Evolutionary conservation across 2,888 invertebrate genomes (phyloP).

Genomic region (Papilio demoleus): DNA sequence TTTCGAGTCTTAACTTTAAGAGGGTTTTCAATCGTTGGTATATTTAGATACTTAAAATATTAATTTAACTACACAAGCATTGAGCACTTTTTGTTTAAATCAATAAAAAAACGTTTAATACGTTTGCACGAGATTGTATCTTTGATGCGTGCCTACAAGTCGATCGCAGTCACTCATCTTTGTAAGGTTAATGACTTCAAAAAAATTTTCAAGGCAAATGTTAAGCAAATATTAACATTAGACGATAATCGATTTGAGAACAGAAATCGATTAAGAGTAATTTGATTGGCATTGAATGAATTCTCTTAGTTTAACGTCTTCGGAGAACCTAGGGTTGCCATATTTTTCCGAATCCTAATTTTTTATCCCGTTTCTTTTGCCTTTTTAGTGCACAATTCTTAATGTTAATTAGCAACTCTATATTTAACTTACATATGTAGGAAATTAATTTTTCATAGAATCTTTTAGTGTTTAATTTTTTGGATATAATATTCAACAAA

Average conservation of each 20-base stretch:
- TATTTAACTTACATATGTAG: too few relatives aligned
- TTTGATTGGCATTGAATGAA: conserved; percentile 2
- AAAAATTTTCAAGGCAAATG: conserved; percentile 20
- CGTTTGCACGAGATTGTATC: neutral
- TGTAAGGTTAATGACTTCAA: conserved; percentile 14
- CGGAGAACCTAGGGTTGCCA: neutral
- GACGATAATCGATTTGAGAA: conserved; percentile 18
- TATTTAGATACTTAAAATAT: neutral
- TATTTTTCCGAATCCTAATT: neutral
- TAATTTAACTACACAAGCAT: too few relatives aligned
- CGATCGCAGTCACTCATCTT: conserved; percentile 8
- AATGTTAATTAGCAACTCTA: too few relatives aligned
- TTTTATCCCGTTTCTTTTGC: neutral
- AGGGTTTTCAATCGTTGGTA: neutral
- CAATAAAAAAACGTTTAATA: neutral
- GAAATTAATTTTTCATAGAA: too few relatives aligned
- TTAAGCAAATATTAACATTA: conserved; percentile 22
- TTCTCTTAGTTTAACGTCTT: conserved; percentile 1
- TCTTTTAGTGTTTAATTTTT: too few relatives aligned
- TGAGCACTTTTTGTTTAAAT: neutral
- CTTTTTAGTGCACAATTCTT: too few relatives aligned
- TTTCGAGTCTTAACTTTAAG: neutral
- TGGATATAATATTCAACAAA: neutral
- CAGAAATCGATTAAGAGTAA: conserved; percentile 7
- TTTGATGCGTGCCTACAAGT: neutral